Conservation (phyloP, 2,113 vertebrate species). For the Xyliphius kryptos region DNA sequence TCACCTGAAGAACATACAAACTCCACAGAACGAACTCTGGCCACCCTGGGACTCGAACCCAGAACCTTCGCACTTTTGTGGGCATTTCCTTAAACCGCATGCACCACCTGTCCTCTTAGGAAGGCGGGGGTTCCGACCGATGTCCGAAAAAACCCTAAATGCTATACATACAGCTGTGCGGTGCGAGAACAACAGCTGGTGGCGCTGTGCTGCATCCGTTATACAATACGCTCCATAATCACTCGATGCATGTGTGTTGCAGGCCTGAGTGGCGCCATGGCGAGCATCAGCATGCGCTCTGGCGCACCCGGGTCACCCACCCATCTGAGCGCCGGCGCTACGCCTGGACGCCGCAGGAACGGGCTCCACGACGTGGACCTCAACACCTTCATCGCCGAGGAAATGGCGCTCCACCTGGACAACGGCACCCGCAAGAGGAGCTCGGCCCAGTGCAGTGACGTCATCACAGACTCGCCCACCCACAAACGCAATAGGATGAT, state of each 20-base stretch:
- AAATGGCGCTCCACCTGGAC: slow-evolving; percentile 99
- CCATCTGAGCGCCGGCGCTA: slow-evolving; percentile 85
- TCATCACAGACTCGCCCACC: slow-evolving; percentile 99
- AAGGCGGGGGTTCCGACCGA: no score
- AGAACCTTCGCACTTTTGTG: no score
- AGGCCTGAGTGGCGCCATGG: slow-evolving; percentile 98
- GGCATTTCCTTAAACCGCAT: no score
- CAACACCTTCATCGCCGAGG: slow-evolving; percentile 99
- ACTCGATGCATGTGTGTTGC: slow-evolving; percentile 7
- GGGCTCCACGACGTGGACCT: slow-evolving; percentile 98
- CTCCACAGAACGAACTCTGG: no score
- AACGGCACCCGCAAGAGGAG: slow-evolving; percentile 96
- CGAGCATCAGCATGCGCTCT: slow-evolving; percentile 96
- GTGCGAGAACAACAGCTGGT: no score
- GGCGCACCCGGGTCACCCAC: slow-evolving; percentile 96
- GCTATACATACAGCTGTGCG: no score
- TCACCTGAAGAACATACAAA: no score
- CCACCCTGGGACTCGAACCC: no score
- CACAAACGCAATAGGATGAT: slow-evolving; percentile 99
- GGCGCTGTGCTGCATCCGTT: no score
- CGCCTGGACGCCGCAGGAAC: slow-evolving; percentile 90
- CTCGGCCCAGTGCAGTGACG: slow-evolving; percentile 93
- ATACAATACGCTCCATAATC: no score
- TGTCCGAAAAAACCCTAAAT: no score
- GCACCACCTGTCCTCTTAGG: no score